Percentiles rank a stretch among this genome's conserved stretches.
phyloP scores from a whole-genome alignment of 2,888 invertebrate species.

The Ectemnius continuus region DNA sequence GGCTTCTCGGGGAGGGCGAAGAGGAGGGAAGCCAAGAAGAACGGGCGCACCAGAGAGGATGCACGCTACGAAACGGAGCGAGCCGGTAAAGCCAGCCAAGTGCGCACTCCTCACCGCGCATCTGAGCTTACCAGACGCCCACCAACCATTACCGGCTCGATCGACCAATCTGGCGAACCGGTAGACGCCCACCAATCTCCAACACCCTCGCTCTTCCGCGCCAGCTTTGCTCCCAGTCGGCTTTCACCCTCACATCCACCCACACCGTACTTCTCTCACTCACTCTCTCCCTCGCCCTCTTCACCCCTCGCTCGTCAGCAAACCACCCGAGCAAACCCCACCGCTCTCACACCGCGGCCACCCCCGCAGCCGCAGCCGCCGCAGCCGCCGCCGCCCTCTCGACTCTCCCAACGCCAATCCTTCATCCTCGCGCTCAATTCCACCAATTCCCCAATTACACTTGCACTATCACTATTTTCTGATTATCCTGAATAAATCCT shows the following conservation, averaged over 20 bases:
- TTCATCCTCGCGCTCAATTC: constrained; percentile 25
- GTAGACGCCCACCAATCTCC: constrained; percentile 72
- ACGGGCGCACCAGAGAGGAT: constrained; percentile 39
- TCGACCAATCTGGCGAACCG: constrained; percentile 75
- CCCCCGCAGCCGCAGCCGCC: not conserved
- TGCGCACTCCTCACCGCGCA: constrained; percentile 73
- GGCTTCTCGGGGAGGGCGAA: not conserved
- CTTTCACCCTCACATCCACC: constrained; percentile 1
- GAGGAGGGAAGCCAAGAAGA: constrained; percentile 25
- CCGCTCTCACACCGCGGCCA: not conserved
- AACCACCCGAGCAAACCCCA: not conserved
- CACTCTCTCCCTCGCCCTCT: constrained; percentile 15
- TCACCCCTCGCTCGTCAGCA: constrained; percentile 12
- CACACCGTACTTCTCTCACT: constrained; percentile 13
- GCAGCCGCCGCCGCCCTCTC: not conserved
- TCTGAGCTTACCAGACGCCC: constrained; percentile 73
- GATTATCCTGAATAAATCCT: too few relatives aligned
- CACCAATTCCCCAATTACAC: not conserved
- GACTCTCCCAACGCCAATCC: constrained; percentile 24
- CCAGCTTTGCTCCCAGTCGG: constrained; percentile 55
- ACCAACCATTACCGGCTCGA: constrained; percentile 75
- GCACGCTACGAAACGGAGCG: constrained; percentile 34
- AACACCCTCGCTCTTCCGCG: constrained; percentile 27
- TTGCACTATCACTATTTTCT: too few relatives aligned
- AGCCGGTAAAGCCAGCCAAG: constrained; percentile 63